Evolutionary conservation across 2,888 invertebrate genomes (phyloP).

Genomic region (Cepaea hortensis): DNA sequence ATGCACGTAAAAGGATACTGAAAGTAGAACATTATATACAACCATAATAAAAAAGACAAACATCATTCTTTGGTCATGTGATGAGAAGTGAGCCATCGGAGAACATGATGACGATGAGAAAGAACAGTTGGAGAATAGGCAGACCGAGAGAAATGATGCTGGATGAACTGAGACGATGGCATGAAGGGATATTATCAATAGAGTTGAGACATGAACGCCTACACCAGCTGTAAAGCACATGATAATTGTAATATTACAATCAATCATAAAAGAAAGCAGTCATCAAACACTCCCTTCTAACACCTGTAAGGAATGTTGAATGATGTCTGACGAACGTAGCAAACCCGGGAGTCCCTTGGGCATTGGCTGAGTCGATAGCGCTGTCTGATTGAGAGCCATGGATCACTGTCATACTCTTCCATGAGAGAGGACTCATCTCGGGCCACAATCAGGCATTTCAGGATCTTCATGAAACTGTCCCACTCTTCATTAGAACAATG

Average conservation of each 20-base stretch:
- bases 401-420: slow-evolving; percentile 56
- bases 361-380: slow-evolving; percentile 53
- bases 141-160: too few species aligned
- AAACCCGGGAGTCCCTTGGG: slow-evolving; percentile 50
- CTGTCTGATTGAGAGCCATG: slow-evolving; percentile 55
- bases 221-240: too few species aligned
- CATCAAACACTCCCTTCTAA: not conserved
- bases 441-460: slow-evolving; percentile 48
- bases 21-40: too few species aligned
- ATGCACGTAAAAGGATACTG: too few species aligned
- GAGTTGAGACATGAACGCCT: too few species aligned
- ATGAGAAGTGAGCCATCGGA: too few species aligned
- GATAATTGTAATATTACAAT: not conserved
- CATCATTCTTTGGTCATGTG: too few species aligned
- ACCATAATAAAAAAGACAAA: too few species aligned
- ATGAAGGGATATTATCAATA: too few species aligned
- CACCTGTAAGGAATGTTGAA: slow-evolving; percentile 49
- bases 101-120: too few species aligned
- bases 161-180: too few species aligned
- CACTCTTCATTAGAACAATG: slow-evolving; percentile 54
- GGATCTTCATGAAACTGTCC: slow-evolving; percentile 45
- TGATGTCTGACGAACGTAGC: slow-evolving; percentile 51
- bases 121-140: too few species aligned
- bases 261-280: not conserved
- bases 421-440: slow-evolving; percentile 53